Evolutionary conservation across 64 coral and sea anemone genomes (phyloP).

Genomic region (Orbicella faveolata): DNA sequence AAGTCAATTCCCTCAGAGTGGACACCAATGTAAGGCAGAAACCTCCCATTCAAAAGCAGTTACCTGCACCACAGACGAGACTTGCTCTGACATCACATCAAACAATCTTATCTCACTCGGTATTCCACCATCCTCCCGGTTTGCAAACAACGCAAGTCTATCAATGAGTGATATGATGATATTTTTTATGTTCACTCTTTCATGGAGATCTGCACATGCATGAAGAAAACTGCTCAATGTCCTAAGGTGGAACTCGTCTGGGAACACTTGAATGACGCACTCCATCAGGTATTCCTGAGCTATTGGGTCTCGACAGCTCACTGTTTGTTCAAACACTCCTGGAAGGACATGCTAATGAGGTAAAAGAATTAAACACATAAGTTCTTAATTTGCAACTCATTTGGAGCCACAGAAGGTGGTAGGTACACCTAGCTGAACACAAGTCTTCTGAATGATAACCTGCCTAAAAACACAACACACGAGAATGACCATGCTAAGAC

Average conservation of each 20-base stretch:
- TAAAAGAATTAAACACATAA: neutral
- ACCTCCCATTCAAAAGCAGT: no score
- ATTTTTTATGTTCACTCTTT: conserved; percentile 93
- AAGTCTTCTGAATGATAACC: no score
- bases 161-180: conserved; percentile 95
- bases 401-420: no score
- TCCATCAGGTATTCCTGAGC: conserved; percentile 99
- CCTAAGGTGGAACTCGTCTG: conserved; percentile 95
- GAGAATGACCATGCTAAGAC: no score
- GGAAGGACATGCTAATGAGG: conserved; percentile 51
- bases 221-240: conserved; percentile 86
- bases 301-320: conserved; percentile 80
- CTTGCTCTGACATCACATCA: conserved; percentile 98
- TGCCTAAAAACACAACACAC: no score
- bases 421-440: no score
- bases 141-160: conserved; percentile 94
- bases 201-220: conserved; percentile 94
- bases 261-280: conserved; percentile 98
- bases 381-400: neutral
- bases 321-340: conserved; percentile 65
- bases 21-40: no score
- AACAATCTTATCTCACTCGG: conserved; percentile 88
- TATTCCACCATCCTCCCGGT: conserved; percentile 95
- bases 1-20: no score
- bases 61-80: conserved; percentile 96